These are phyloP conservation scores for Nephrocerus scutellatus DNA, from an alignment of 2,888 invertebrate genomes.

Conservation along the genomic window DNA sequence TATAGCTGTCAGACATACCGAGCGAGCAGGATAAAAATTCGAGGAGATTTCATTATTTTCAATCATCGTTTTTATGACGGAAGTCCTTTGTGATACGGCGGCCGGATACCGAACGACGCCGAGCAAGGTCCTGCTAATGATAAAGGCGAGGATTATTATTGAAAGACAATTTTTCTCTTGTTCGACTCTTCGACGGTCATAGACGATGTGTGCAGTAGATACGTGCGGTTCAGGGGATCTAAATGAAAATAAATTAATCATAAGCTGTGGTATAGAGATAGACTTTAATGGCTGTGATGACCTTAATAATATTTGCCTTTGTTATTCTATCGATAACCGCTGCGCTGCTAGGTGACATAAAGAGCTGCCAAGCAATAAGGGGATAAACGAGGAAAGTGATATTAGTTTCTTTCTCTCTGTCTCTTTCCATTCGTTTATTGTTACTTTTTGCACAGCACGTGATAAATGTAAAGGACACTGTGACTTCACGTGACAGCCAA, in stretches of 20 bases:
- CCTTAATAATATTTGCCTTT: neutral
- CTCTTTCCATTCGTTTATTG: neutral
- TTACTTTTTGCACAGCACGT: too few relatives aligned
- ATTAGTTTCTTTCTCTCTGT: slow-evolving; percentile 11
- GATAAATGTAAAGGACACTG: too few relatives aligned
- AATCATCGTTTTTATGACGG: slow-evolving; percentile 24
- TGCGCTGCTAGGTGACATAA: neutral
- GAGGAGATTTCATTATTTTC: slow-evolving; percentile 25
- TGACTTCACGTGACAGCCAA: too few relatives aligned
- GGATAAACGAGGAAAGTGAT: slow-evolving; percentile 21
- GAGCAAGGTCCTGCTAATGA: too few relatives aligned
- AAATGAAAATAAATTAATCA: slow-evolving; percentile 24
- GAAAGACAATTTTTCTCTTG: slow-evolving; percentile 22
- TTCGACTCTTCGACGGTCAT: slow-evolving; percentile 8
- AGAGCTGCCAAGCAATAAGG: slow-evolving; percentile 8
- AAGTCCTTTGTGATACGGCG: slow-evolving; percentile 21
- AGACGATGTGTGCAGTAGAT: slow-evolving; percentile 13
- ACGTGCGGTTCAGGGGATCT: slow-evolving; percentile 3
- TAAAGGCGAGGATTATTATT: too few relatives aligned
- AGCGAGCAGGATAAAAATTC: slow-evolving; percentile 12
- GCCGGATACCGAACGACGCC: too few relatives aligned
- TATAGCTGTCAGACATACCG: slow-evolving; percentile 31
- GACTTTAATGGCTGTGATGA: too few relatives aligned
- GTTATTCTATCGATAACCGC: neutral
- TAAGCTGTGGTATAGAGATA: slow-evolving; percentile 16